Evolutionary conservation across 2,888 invertebrate species (phyloP).

Genomic region (Drosophila siamana): DNA sequence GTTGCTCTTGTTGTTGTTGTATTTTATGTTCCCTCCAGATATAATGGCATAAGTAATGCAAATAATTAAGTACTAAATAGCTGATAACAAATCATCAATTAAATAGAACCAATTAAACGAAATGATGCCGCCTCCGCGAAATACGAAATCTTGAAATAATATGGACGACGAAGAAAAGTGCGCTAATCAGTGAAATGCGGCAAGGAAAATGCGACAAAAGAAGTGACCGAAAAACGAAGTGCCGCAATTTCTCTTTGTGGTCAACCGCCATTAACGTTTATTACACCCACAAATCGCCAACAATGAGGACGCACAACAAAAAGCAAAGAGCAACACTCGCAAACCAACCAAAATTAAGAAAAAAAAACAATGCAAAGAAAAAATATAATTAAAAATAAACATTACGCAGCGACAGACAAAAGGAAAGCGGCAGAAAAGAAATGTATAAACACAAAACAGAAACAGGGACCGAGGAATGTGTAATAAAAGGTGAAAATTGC

Average conservation of each 20-base stretch:
- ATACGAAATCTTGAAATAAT: conserved; percentile 5
- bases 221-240: conserved; percentile 59
- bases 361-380: conserved; percentile 48
- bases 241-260: conserved; percentile 76
- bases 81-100: conserved; percentile 78
- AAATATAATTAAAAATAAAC: conserved; percentile 79
- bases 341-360: conserved; percentile 28
- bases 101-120: conserved; percentile 72
- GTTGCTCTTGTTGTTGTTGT: too few species aligned
- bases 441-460: conserved; percentile 20
- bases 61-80: conserved; percentile 74
- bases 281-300: conserved; percentile 73
- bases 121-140: conserved; percentile 44
- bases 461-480: conserved; percentile 39
- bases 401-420: conserved; percentile 67
- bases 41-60: conserved; percentile 50
- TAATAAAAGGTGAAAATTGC: conserved; percentile 78
- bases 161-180: conserved; percentile 42
- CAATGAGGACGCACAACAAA: conserved; percentile 62
- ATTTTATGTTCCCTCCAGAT: not conserved
- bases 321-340: conserved; percentile 69
- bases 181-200: conserved; percentile 56
- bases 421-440: conserved; percentile 13
- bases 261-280: conserved; percentile 79
- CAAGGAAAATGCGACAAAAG: conserved; percentile 45